Percentiles rank a stretch among this genome's conserved stretches.
Conservation (phyloP, 1,140 invertebrate genomes). For the Drosophila azteca region DNA sequence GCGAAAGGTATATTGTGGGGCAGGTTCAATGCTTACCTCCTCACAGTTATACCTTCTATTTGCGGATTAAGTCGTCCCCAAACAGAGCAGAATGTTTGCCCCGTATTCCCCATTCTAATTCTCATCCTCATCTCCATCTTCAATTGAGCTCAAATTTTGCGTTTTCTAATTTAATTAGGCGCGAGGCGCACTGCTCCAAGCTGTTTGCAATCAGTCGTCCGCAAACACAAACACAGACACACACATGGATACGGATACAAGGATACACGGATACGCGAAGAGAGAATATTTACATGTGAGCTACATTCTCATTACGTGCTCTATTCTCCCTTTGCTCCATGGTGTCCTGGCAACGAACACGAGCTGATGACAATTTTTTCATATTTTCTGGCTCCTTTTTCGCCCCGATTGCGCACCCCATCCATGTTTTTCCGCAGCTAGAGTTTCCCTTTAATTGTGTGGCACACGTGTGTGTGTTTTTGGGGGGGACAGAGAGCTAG, state of each 20-base stretch:
- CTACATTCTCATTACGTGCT: constrained; percentile 70
- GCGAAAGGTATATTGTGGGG: no score
- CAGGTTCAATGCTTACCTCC: no score
- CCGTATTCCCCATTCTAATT: constrained; percentile 32
- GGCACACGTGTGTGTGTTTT: not conserved
- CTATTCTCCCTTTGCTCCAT: not conserved
- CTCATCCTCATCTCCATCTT: constrained; percentile 40
- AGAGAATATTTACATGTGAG: constrained; percentile 49
- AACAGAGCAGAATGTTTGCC: not conserved
- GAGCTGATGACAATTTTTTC: constrained; percentile 26
- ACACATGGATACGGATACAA: constrained; percentile 8
- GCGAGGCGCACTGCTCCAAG: constrained; percentile 43
- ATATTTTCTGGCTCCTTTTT: constrained; percentile 32
- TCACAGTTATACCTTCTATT: constrained; percentile 2
- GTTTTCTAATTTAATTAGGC: constrained; percentile 78
- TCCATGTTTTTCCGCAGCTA: constrained; percentile 14
- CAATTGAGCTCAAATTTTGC: constrained; percentile 55
- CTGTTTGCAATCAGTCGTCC: constrained; percentile 54
- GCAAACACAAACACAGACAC: constrained; percentile 30
- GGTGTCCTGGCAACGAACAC: constrained; percentile 39
- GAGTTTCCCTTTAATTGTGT: constrained; percentile 37
- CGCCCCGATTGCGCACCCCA: no score
- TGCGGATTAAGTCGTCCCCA: constrained; percentile 32
- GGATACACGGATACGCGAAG: no score
- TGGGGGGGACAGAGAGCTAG: not conserved